Conservation (phyloP, 2,888 invertebrate genomes). For the Autographa pulchrina region DNA sequence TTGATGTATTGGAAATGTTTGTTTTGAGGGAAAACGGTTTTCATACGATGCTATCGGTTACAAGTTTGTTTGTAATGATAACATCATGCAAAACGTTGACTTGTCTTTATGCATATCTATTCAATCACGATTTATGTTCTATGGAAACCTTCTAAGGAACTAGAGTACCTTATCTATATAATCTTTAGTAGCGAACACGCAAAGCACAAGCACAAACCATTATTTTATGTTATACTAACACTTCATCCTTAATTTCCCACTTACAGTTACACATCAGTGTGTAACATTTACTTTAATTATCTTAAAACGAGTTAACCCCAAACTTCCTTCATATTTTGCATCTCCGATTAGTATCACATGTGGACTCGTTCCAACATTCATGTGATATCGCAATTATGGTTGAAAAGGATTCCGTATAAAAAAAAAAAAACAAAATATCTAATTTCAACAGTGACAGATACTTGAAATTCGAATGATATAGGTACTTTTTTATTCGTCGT, state of each 20-base stretch:
- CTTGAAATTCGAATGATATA: not conserved
- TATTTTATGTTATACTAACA: not conserved
- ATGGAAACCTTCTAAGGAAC: too few species aligned
- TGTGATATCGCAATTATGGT: slow-evolving; percentile 10
- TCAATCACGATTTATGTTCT: too few species aligned
- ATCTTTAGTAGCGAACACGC: too few species aligned
- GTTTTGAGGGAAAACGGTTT: slow-evolving; percentile 31
- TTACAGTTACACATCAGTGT: slow-evolving; percentile 45
- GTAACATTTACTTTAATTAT: slow-evolving; percentile 58
- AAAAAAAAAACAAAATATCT: too few species aligned
- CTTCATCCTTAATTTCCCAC: not conserved
- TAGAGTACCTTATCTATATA: too few species aligned
- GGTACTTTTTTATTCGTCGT: too few species aligned
- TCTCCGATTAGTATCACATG: slow-evolving; percentile 61
- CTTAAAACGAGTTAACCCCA: slow-evolving; percentile 49
- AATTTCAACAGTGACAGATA: not conserved
- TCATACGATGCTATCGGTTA: not conserved
- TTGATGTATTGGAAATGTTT: slow-evolving; percentile 32
- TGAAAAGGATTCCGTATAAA: slow-evolving; percentile 32
- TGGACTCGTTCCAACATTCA: slow-evolving; percentile 31
- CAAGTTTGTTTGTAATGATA: not conserved
- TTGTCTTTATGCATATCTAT: too few species aligned
- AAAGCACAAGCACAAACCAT: too few species aligned
- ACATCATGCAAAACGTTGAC: too few species aligned
- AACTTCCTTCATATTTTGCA: slow-evolving; percentile 60